These are phyloP conservation scores for Rugalucina vietnamica DNA, from an alignment of 2,888 invertebrate species.

Conservation along the genomic window DNA sequence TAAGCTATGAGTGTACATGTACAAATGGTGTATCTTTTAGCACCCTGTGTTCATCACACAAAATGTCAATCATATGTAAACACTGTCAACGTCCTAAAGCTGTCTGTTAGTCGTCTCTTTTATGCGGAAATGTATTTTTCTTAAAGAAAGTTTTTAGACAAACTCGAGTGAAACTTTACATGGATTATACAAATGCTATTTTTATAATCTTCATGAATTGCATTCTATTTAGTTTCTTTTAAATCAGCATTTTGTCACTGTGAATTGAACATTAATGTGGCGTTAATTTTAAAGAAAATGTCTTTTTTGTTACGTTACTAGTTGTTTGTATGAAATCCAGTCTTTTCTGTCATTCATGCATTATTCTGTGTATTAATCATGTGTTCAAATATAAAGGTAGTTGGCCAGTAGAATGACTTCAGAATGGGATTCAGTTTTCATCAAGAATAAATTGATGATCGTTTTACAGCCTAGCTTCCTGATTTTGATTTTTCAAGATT, in stretches of 20 bases:
- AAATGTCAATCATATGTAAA: too few relatives aligned
- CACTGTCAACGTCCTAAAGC: too few relatives aligned
- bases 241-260: neutral
- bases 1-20: too few relatives aligned
- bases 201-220: neutral
- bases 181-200: constrained; percentile 4
- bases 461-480: too few relatives aligned
- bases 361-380: constrained; percentile 14
- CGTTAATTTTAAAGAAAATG: neutral
- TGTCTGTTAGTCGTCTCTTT: too few relatives aligned
- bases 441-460: too few relatives aligned
- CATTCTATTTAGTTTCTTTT: neutral
- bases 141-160: too few relatives aligned
- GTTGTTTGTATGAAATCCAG: constrained; percentile 7
- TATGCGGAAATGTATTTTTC: neutral
- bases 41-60: too few relatives aligned
- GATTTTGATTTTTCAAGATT: too few relatives aligned
- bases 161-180: neutral
- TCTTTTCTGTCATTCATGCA: neutral
- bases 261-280: neutral
- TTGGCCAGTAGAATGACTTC: too few relatives aligned
- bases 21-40: too few relatives aligned
- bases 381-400: constrained; percentile 14
- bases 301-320: neutral
- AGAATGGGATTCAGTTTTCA: too few relatives aligned